phyloP scores from a whole-genome alignment of 2,113 vertebrate genomes.

The Elephantulus edwardii region DNA sequence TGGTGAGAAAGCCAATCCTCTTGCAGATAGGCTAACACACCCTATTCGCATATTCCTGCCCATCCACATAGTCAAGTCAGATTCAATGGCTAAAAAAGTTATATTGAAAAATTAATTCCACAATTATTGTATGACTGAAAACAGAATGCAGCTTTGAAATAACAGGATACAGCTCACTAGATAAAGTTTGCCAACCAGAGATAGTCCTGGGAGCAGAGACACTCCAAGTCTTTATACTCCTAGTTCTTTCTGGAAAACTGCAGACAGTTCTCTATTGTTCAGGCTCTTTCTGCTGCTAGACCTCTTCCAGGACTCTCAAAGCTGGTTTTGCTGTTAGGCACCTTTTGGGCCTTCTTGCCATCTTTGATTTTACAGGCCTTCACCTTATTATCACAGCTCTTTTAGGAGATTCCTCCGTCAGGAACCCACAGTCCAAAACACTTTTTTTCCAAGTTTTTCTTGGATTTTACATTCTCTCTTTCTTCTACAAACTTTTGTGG shows the following conservation, averaged over 20 bases:
- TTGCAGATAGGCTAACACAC: too few relatives aligned
- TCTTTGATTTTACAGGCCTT: background rate
- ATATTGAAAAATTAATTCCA: too few relatives aligned
- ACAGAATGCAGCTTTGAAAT: background rate
- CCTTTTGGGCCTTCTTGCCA: background rate
- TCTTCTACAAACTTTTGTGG: background rate
- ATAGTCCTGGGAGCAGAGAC: background rate
- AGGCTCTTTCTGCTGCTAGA: background rate
- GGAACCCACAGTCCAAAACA: background rate
- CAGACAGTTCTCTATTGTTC: background rate
- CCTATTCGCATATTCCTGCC: too few relatives aligned
- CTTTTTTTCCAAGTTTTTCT: background rate
- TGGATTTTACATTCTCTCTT: background rate
- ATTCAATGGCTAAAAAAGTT: too few relatives aligned
- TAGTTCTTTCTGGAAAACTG: background rate
- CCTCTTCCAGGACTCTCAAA: background rate
- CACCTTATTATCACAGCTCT: background rate
- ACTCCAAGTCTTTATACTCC: background rate
- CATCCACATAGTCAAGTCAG: too few relatives aligned
- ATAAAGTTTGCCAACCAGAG: background rate
- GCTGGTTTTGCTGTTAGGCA: background rate
- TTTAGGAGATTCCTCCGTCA: background rate
- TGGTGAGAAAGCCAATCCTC: too few relatives aligned
- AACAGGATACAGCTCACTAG: background rate
- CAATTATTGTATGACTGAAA: too few relatives aligned